phyloP scores from a whole-genome alignment of 2,797 vertebrate genomes.

The Pogoniulus pusillus region DNA sequence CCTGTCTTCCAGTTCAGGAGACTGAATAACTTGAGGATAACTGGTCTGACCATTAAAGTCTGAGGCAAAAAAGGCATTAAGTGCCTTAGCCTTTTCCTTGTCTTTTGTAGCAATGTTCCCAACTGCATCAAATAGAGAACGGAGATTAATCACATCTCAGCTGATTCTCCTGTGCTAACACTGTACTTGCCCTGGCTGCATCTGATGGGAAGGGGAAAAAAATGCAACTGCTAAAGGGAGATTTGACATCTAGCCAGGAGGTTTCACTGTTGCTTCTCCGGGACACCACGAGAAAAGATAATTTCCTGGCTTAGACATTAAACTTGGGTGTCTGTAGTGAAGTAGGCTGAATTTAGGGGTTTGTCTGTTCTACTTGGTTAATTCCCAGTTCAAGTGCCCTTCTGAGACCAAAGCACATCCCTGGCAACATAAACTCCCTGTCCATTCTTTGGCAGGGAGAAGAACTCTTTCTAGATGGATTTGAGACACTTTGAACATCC shows the following conservation, averaged over 20 bases:
- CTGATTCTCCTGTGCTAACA: fast-evolving
- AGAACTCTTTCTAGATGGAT: neutral
- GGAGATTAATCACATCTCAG: too few species aligned
- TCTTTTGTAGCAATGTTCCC: too few species aligned
- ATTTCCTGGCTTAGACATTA: too few species aligned
- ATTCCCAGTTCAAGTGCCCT: neutral
- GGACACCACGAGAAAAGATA: neutral
- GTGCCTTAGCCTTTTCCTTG: too few species aligned
- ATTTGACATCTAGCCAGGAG: neutral
- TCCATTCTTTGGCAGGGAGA: neutral
- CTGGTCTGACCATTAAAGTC: too few species aligned
- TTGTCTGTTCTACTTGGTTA: neutral
- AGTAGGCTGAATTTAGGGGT: neutral
- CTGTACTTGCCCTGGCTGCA: neutral
- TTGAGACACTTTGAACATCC: neutral
- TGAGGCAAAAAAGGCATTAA: too few species aligned
- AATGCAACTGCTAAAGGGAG: neutral
- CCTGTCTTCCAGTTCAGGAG: too few species aligned
- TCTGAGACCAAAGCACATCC: neutral
- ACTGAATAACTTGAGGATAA: too few species aligned
- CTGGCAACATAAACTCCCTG: neutral
- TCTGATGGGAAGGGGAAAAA: neutral
- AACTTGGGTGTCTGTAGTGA: too few species aligned
- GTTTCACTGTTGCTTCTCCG: neutral
- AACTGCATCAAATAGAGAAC: too few species aligned